A percentile compares a stretch with the other conserved stretches of the same genome.
These are phyloP conservation scores for Anastrepha ludens DNA, from an alignment of 1,140 invertebrate species.

Conservation along the genomic window DNA sequence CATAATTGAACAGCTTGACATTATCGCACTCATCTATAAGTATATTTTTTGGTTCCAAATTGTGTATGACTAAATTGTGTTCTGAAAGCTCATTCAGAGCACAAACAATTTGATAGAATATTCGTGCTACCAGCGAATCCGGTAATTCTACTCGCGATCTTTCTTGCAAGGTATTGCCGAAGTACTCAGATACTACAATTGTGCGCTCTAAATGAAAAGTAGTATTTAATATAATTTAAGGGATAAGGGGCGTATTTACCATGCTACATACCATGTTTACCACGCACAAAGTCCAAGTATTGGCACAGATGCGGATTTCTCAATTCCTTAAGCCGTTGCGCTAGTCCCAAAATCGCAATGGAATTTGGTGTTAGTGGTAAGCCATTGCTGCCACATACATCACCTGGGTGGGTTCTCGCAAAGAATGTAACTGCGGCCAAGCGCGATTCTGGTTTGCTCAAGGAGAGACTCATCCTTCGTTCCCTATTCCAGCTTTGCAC, in stretches of 20 bases:
- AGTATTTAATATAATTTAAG: slow-evolving; percentile 35
- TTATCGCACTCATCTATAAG: slow-evolving; percentile 82
- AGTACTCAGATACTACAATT: slow-evolving; percentile 91
- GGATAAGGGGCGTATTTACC: slow-evolving; percentile 11
- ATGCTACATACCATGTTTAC: slow-evolving; percentile 89
- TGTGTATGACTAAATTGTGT: slow-evolving; percentile 85
- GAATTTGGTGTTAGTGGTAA: slow-evolving; percentile 96
- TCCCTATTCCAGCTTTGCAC: neutral
- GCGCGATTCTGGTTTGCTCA: slow-evolving; percentile 54
- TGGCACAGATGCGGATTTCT: slow-evolving; percentile 88
- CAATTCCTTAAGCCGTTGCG: slow-evolving; percentile 88
- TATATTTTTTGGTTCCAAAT: slow-evolving; percentile 89
- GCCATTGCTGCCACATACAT: slow-evolving; percentile 96
- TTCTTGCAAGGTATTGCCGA: slow-evolving; percentile 80
- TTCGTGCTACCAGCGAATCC: slow-evolving; percentile 78
- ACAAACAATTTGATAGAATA: slow-evolving; percentile 80
- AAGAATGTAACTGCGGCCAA: slow-evolving; percentile 92
- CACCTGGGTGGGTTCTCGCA: slow-evolving; percentile 90
- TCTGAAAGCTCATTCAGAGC: slow-evolving; percentile 85
- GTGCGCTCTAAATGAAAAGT: slow-evolving; percentile 83
- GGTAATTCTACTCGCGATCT: slow-evolving; percentile 74
- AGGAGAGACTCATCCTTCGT: neutral
- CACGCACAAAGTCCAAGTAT: slow-evolving; percentile 93
- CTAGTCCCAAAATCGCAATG: slow-evolving; percentile 92
- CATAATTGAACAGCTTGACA: slow-evolving; percentile 94